Evolutionary conservation across 35 echinoderm and acorn worm species (phyloP).

Genomic region (Ptychodera flava): DNA sequence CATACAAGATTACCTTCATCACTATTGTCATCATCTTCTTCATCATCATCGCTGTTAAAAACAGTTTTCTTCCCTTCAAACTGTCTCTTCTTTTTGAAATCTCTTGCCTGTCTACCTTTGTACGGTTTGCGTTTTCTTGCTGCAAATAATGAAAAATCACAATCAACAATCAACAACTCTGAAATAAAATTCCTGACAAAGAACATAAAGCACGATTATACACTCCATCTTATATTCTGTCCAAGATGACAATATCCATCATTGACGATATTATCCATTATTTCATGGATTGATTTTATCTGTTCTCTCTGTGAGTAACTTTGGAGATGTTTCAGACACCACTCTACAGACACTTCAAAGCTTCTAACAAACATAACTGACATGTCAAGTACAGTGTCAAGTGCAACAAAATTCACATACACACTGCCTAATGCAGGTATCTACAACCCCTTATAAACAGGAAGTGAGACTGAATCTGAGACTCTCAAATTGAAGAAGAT

Average conservation of each 20-base stretch:
- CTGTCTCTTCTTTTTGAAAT: not conserved
- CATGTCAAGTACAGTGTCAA: too few relatives aligned
- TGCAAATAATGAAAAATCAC: not conserved
- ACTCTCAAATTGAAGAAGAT: too few relatives aligned
- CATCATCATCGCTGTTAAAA: constrained; percentile 49
- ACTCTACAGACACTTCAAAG: too few relatives aligned
- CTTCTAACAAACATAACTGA: too few relatives aligned
- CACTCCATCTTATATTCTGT: not conserved
- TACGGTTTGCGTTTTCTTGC: constrained; percentile 9
- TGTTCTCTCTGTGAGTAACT: not conserved
- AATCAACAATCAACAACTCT: not conserved
- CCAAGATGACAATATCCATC: not conserved
- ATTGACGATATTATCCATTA: not conserved
- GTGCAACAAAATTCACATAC: too few relatives aligned
- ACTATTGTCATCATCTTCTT: constrained; percentile 8
- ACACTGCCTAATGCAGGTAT: too few relatives aligned
- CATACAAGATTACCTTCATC: constrained; percentile 1
- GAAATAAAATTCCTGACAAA: not conserved
- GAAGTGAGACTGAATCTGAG: too few relatives aligned
- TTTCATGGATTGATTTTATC: not conserved
- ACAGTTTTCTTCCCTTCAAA: constrained; percentile 47
- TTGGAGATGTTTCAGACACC: not conserved
- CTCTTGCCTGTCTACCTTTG: constrained; percentile 9
- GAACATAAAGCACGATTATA: not conserved
- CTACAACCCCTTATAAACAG: too few relatives aligned